phyloP scores from a whole-genome alignment of 2,113 vertebrate genomes.

The Sakesphorus luctuosus region DNA sequence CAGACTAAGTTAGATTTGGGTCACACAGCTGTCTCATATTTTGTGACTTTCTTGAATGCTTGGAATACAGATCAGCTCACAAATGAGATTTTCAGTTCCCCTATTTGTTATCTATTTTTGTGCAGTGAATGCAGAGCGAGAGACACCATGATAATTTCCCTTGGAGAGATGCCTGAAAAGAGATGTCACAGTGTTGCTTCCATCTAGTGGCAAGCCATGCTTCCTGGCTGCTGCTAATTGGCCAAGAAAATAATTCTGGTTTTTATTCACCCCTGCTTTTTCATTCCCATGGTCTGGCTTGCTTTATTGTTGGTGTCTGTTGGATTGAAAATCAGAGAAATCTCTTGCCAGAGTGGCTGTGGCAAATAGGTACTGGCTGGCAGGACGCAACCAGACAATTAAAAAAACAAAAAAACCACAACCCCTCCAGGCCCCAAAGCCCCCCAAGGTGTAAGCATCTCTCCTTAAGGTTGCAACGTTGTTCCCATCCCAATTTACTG shows the following conservation, averaged over 20 bases:
- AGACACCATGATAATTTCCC: not conserved
- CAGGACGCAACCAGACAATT: not conserved
- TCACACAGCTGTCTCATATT: not conserved
- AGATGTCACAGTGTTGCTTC: not conserved
- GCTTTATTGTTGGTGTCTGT: not conserved
- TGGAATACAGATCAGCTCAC: not conserved
- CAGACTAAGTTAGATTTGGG: not conserved
- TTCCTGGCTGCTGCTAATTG: not conserved
- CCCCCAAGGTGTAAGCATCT: not conserved
- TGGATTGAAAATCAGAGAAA: not conserved
- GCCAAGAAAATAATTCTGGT: not conserved
- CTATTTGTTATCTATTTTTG: not conserved
- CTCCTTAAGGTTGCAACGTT: not conserved
- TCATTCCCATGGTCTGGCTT: not conserved
- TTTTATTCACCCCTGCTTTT: not conserved
- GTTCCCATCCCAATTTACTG: not conserved
- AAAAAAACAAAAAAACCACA: not conserved
- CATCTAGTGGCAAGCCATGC: not conserved
- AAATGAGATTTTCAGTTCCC: not conserved
- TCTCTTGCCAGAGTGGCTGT: not conserved
- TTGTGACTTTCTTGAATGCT: not conserved
- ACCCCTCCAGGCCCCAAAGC: not conserved
- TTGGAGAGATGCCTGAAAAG: not conserved
- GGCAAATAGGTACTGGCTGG: not conserved
- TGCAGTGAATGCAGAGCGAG: not conserved